Evolutionary conservation across 1,140 invertebrate species (phyloP), one percentile per base, ranked within the genome.

Genomic region (Procambarus virginalis): DNA sequence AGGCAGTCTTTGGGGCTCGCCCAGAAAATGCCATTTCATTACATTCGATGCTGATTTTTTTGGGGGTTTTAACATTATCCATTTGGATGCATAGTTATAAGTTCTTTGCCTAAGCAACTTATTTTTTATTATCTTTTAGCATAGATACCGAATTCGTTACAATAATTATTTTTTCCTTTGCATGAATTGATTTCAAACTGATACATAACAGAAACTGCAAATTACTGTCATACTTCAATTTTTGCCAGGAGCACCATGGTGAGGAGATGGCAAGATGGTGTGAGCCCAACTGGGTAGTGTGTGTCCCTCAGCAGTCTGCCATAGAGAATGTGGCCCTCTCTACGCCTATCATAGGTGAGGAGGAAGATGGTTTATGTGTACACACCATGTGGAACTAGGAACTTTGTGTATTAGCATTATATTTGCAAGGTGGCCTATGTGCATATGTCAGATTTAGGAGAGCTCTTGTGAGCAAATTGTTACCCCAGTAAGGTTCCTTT

Each of bases 281-380:
- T 78, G 87, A 89, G 45, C 87, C 87, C 20, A 45, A 49, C 80
- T 89, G 87, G 87, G 80, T 89, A 45, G 22, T 89, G 10, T 89
- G 87, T 45, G 51, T 89, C 5, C 87, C 87, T 12, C 87, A 89
- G 46, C 87, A 89, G 75, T 73, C 78, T 49, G 51, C 58, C 46
- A 9, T 89, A 55, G 68, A 89, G n/a, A 64, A 60, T 45, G 51
- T 89, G 70, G 17, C 68, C 12, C 78, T 89, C 51, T 78, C 80
- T 49, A 51, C 48, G 34, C 87, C 87, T 76, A 70, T 89, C 48
- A 77, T 89, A 77, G 87, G 87, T 89, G 78, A 68, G 80, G 20
- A 75, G 68, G 17, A 64, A 20, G 60, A 20, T 14, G 17, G 60
- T 20, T 64, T 34, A 1, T 34, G 34, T 34, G 34, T 34, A 34